Evolutionary conservation across 2,888 invertebrate species (phyloP).

Genomic region (Andrena bucephala): DNA sequence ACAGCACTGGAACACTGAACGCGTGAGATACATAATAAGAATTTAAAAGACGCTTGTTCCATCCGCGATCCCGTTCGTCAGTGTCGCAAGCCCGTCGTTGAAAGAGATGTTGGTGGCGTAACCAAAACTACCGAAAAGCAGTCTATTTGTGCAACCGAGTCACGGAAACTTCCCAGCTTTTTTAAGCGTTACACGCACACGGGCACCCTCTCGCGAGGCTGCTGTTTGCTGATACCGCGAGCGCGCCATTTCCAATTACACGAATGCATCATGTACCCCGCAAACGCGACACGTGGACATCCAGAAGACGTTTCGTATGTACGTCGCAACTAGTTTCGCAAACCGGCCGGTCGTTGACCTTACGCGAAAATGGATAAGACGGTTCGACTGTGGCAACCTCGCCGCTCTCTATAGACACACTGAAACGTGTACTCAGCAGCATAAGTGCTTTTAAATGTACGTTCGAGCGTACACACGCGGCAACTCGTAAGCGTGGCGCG

Average conservation of each 20-base stretch:
- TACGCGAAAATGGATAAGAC: conserved; percentile 77
- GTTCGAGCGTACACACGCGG: neutral
- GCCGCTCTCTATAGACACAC: conserved; percentile 49
- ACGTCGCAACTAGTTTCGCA: conserved; percentile 58
- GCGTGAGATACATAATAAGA: too few species aligned
- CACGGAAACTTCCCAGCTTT: conserved; percentile 43
- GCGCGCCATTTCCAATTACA: conserved; percentile 63
- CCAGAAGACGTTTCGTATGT: conserved; percentile 20
- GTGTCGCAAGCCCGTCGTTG: neutral
- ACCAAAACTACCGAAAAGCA: neutral
- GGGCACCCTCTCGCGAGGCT: neutral
- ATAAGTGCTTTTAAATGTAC: conserved; percentile 33
- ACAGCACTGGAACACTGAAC: too few species aligned
- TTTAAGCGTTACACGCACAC: conserved; percentile 31
- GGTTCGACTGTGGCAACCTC: conserved; percentile 65
- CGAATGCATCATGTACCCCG: conserved; percentile 19
- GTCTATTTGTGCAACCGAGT: conserved; percentile 31
- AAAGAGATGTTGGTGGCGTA: neutral
- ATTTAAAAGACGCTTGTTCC: neutral
- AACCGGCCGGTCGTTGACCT: conserved; percentile 74
- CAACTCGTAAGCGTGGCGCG: neutral
- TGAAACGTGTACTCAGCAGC: conserved; percentile 16
- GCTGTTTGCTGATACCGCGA: neutral
- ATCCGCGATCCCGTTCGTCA: neutral
- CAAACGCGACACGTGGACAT: conserved; percentile 1